Conservation (phyloP, 92 coral and sea anemone genomes). For the Siderastrea siderea region DNA sequence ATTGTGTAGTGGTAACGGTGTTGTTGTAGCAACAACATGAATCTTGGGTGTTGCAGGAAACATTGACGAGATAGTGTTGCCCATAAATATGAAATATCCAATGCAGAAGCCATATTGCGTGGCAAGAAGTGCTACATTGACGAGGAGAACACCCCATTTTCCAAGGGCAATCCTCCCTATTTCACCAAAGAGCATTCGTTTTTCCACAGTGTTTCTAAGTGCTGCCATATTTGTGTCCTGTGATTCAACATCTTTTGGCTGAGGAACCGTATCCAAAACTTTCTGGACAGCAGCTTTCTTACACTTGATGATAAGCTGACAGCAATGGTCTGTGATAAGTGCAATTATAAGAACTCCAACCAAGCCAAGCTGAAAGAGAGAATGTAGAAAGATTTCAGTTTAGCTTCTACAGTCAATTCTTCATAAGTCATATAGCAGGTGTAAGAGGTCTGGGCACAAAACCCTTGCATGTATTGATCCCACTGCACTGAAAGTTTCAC, state of each 20-base stretch:
- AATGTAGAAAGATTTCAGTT: background rate
- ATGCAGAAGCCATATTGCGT: slow-evolving; percentile 94
- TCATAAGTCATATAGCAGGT: background rate
- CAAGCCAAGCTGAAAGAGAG: slow-evolving; percentile 32
- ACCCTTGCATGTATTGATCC: no score
- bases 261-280: slow-evolving; percentile 69
- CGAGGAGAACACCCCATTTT: slow-evolving; percentile 79
- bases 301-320: slow-evolving; percentile 94
- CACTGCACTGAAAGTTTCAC: no score
- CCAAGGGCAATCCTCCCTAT: slow-evolving; percentile 92
- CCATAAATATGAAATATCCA: slow-evolving; percentile 95
- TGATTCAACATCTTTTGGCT: slow-evolving; percentile 62
- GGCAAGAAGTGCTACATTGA: slow-evolving; percentile 84
- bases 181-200: slow-evolving; percentile 87
- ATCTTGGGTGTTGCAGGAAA: slow-evolving; percentile 46
- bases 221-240: slow-evolving; percentile 39
- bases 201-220: slow-evolving; percentile 71
- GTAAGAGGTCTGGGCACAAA: no score
- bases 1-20: slow-evolving; percentile 2
- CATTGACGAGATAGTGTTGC: slow-evolving; percentile 85
- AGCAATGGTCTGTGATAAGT: slow-evolving; percentile 92
- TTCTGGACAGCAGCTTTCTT: slow-evolving; percentile 89
- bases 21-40: slow-evolving; percentile 2
- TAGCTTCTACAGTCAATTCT: background rate
- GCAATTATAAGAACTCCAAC: slow-evolving; percentile 83